Conservation (phyloP, 2,797 vertebrate genomes). For the Esox masquinongy region DNA sequence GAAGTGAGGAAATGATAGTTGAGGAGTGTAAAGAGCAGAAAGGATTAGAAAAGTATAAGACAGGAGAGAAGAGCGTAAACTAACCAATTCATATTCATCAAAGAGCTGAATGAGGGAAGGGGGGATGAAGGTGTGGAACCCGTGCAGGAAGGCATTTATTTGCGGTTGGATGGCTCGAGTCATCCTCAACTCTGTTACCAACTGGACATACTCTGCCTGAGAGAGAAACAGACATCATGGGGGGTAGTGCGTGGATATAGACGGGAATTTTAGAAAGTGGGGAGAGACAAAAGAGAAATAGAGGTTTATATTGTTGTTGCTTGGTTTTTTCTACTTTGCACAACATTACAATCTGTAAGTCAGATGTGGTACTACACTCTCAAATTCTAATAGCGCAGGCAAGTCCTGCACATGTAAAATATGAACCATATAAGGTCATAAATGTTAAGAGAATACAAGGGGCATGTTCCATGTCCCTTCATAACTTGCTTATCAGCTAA, state of each 20-base stretch:
- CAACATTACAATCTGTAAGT: conserved; percentile 47
- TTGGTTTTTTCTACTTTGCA: conserved; percentile 6
- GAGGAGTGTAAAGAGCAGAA: neutral
- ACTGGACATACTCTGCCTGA: conserved; percentile 96
- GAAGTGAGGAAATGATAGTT: neutral
- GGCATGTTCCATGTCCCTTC: neutral
- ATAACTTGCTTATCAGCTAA: neutral
- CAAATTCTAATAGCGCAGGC: neutral
- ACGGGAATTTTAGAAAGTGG: neutral
- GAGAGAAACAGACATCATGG: conserved; percentile 16
- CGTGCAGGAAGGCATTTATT: conserved; percentile 95
- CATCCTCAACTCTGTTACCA: conserved; percentile 98
- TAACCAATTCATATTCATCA: conserved; percentile 97
- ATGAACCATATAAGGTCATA: neutral
- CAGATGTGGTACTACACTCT: conserved; percentile 8
- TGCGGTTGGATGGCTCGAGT: conserved; percentile 98
- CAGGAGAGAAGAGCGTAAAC: conserved; percentile 45
- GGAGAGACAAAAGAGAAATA: too few relatives aligned
- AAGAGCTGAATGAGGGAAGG: conserved; percentile 96
- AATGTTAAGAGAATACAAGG: neutral
- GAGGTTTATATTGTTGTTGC: too few relatives aligned
- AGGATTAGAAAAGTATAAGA: conserved; percentile 8
- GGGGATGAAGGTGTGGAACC: conserved; percentile 97
- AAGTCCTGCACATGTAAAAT: neutral
- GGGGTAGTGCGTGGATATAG: conserved; percentile 12